Conservation (phyloP, 92 coral and sea anemone species). For the Plumapathes pennacea region DNA sequence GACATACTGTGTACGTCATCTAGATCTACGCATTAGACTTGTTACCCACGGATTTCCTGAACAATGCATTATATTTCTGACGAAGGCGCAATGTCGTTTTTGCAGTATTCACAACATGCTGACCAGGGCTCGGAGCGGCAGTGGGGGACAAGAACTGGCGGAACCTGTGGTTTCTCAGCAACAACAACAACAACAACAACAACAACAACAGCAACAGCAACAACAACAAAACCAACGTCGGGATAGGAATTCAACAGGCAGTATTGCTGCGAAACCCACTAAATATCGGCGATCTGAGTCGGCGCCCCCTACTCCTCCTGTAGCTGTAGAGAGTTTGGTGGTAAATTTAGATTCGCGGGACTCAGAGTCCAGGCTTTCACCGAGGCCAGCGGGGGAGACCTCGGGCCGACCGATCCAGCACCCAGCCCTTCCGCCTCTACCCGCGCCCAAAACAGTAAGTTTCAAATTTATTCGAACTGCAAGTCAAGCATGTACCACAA, state of each 20-base stretch:
- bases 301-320: slow-evolving; percentile 42
- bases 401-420: slow-evolving; percentile 11
- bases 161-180: slow-evolving; percentile 3
- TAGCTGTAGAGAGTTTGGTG: slow-evolving; percentile 29
- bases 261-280: slow-evolving; percentile 31
- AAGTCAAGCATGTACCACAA: not conserved
- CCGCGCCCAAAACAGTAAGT: slow-evolving; percentile 88
- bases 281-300: slow-evolving; percentile 74
- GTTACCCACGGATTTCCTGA: no score
- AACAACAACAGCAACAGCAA: slow-evolving; percentile 3
- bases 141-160: slow-evolving; percentile 31
- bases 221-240: slow-evolving; percentile 23
- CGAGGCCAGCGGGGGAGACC: not conserved
- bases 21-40: no score
- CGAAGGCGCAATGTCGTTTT: not conserved
- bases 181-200: slow-evolving; percentile 24
- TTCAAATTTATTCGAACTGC: not conserved
- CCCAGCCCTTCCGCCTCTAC: slow-evolving; percentile 78
- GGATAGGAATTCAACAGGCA: slow-evolving; percentile 22
- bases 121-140: slow-evolving; percentile 49
- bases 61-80: no score
- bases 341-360: slow-evolving; percentile 35
- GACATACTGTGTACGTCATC: no score
- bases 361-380: not conserved
- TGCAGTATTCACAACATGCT: slow-evolving; percentile 74